Conservation (phyloP, 2,888 invertebrate genomes). For the Gortyna flavago region DNA sequence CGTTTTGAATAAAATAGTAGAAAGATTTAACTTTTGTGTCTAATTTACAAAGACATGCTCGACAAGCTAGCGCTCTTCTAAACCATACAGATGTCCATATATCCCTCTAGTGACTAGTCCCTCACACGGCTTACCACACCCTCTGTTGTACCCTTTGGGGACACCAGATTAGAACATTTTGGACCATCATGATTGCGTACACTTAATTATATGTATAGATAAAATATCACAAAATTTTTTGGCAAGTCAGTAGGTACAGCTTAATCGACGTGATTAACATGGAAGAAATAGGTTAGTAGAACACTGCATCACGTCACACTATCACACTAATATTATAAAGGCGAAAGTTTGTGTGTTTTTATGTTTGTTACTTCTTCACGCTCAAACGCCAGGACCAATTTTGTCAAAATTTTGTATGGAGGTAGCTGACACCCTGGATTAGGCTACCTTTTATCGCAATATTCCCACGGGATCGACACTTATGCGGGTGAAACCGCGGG, state of each 20-base stretch:
- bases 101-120: background rate
- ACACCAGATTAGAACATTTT: background rate
- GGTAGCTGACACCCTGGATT: no score
- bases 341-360: no score
- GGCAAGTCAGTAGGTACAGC: background rate
- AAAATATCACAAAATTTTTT: constrained; percentile 1
- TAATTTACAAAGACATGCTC: background rate
- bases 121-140: background rate
- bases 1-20: background rate
- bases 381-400: no score
- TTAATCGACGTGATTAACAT: background rate
- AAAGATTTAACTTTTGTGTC: background rate
- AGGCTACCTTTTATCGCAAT: no score
- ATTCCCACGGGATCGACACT: no score
- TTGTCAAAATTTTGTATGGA: no score
- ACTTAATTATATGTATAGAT: no score
- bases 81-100: background rate
- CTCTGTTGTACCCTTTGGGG: background rate
- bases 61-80: background rate
- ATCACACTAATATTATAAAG: no score
- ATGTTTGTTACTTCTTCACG: no score
- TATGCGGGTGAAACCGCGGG: no score
- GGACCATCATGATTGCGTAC: background rate
- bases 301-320: background rate
- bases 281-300: constrained; percentile 9